A percentile compares a stretch with the other conserved stretches of the same genome.
phyloP scores from a whole-genome alignment of 2,113 vertebrate genomes.

The Paralichthys olivaceus region DNA sequence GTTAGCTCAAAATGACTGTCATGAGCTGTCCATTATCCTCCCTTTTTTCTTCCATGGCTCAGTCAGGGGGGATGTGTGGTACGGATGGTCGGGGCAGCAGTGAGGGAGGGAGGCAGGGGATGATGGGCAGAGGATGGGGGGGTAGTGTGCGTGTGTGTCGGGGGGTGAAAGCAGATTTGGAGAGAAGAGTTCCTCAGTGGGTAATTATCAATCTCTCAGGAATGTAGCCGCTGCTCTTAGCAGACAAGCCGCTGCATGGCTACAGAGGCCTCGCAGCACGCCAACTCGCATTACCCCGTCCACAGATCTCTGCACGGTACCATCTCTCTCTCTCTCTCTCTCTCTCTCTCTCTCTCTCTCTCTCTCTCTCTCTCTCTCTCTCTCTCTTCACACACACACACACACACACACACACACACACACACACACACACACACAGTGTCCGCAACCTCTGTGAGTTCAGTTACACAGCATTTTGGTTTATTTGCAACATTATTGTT shows the following conservation, averaged over 20 bases:
- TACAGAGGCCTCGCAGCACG: slow-evolving; percentile 38
- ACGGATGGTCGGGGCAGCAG: background rate
- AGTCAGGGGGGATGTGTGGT: slow-evolving; percentile 19
- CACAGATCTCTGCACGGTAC: slow-evolving; percentile 31
- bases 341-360: background rate
- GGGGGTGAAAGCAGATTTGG: slow-evolving; percentile 65
- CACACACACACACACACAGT: background rate
- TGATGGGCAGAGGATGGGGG: background rate
- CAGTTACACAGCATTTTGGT: slow-evolving; percentile 26
- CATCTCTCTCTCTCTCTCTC: background rate
- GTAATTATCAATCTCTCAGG: slow-evolving; percentile 83
- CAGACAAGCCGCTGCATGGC: slow-evolving; percentile 80
- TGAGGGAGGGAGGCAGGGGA: background rate
- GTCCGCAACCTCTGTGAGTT: slow-evolving; percentile 17
- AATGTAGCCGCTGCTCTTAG: slow-evolving; percentile 74
- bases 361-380: background rate
- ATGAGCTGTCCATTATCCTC: slow-evolving; percentile 62
- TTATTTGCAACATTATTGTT: slow-evolving; percentile 51
- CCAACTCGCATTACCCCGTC: slow-evolving; percentile 35
- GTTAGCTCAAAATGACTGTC: slow-evolving; percentile 69
- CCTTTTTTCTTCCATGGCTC: slow-evolving; percentile 31
- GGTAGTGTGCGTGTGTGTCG: background rate
- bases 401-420: too few species aligned
- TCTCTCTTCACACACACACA: too few species aligned
- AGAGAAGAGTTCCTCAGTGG: slow-evolving; percentile 68